Evolutionary conservation across 2,888 invertebrate genomes (phyloP).

Genomic region (Hirudinaria manillensis): DNA sequence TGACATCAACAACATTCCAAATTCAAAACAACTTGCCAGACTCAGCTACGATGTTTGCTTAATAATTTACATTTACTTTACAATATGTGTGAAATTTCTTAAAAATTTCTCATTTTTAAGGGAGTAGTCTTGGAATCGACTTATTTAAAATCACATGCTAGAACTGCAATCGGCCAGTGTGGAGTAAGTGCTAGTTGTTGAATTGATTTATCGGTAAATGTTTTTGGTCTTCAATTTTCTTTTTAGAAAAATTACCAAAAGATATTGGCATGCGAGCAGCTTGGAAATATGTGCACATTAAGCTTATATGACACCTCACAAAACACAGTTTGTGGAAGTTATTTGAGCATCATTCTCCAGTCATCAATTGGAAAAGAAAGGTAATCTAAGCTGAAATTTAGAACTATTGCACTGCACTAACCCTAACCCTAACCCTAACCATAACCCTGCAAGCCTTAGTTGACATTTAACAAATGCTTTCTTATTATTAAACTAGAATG

Average conservation of each 20-base stretch:
- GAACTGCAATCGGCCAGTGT: slow-evolving; percentile 9
- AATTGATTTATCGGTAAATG: not conserved
- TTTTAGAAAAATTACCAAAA: slow-evolving; percentile 43
- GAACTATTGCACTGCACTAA: no score
- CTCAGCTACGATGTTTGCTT: not conserved
- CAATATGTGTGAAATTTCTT: not conserved
- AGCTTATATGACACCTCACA: slow-evolving; percentile 48
- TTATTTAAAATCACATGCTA: not conserved
- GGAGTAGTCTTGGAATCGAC: slow-evolving; percentile 1
- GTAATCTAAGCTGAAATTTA: no score
- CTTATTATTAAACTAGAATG: no score
- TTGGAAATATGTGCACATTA: slow-evolving; percentile 66
- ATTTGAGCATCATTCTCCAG: not conserved
- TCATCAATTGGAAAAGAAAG: not conserved
- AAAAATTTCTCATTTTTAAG: not conserved
- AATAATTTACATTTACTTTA: not conserved
- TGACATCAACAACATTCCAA: not conserved
- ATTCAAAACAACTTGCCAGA: slow-evolving; percentile 19
- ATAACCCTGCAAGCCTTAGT: no score
- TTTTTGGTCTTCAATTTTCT: not conserved
- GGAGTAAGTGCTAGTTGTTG: not conserved
- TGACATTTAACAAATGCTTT: no score
- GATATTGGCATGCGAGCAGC: slow-evolving; percentile 62
- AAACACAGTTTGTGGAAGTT: slow-evolving; percentile 1
- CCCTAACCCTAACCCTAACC: no score